Base-by-base conservation (phyloP, 1,140 invertebrate genomes). In the Tetramorium parvispinum region DNA sequence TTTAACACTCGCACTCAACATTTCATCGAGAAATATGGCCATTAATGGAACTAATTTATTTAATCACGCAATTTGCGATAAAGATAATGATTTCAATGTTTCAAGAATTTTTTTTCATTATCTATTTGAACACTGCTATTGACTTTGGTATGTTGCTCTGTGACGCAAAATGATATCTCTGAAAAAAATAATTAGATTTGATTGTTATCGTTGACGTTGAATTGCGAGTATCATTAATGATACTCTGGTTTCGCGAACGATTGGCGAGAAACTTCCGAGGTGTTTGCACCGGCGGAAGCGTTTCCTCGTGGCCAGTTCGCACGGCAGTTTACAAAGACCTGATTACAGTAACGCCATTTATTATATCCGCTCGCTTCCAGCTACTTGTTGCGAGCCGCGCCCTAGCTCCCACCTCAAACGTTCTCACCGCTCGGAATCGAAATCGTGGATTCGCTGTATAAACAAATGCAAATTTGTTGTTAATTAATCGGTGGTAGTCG, bases 301-400 rank as follows among this genome's bases (percentile, higher is more conserved):
- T 70, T 70, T 55, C n/a, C 46, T 81, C 16, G 79, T 46, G 21
- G 57, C 46, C 18, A 68, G 59, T 86, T 71, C 46, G 55, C 59
- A 66, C 59, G 85, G 13, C 24, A 66, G 66, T 82, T 86, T 71
- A 82, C 79, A n/a, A 59, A 85, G 37, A 85, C 63, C 55, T 43
- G 78, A 63, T 79, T 79, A 79, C 53, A 76, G 85, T 89, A 76
- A 87, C 78, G 53, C 76, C 51, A 85, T 83, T 73, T 83, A 83
- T 73, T 75, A 59, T 75, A 49, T 75, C 11, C 40, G n/a, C 51
- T n/a, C 53, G 68, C 53, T 46, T 43, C 49, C 37, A 70, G 46
- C 78, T 70, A 75, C 89, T 89, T 89, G 87, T 91, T 91, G 89
- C 89, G 86, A 91, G 59, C 89, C 88, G 88, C 89, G 78, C 88